phyloP scores from a whole-genome alignment of 1,140 invertebrate genomes.

The Leptonema lineaticorne region DNA sequence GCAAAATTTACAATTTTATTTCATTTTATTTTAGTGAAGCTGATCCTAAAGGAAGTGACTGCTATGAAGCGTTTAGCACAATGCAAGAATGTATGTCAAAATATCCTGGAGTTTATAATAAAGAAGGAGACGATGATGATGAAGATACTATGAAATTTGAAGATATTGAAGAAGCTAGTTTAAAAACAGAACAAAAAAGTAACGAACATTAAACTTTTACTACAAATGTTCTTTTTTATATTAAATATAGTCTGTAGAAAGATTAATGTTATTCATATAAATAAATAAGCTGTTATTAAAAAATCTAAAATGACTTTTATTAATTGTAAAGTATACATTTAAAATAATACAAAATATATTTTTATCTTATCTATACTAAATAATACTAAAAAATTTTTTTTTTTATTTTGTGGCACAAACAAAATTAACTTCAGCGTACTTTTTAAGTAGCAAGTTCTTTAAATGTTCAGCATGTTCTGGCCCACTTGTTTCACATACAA shows the following conservation, averaged over 20 bases:
- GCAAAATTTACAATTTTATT: neutral
- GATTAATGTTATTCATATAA: neutral
- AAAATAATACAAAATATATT: neutral
- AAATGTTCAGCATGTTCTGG: constrained; percentile 72
- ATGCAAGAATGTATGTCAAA: constrained; percentile 93
- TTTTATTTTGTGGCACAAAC: constrained; percentile 1
- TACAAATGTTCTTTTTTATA: neutral
- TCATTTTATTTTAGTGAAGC: constrained; percentile 52
- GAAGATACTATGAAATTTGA: constrained; percentile 44
- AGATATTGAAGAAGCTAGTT: constrained; percentile 28
- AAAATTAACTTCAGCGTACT: constrained; percentile 58
- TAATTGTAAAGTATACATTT: no score
- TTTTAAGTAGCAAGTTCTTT: constrained; percentile 59
- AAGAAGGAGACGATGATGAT: constrained; percentile 60
- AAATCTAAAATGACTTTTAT: neutral
- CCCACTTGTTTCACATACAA: constrained; percentile 83
- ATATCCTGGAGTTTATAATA: constrained; percentile 85
- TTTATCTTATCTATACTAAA: no score
- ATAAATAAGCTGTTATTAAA: neutral
- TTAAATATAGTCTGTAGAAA: neutral
- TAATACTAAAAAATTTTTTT: no score
- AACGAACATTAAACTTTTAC: neutral
- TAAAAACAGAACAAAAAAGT: neutral
- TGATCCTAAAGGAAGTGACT: constrained; percentile 86
- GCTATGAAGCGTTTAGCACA: constrained; percentile 83